Conservation (phyloP, 2,888 invertebrate genomes). For the Anthophora plumipes region DNA sequence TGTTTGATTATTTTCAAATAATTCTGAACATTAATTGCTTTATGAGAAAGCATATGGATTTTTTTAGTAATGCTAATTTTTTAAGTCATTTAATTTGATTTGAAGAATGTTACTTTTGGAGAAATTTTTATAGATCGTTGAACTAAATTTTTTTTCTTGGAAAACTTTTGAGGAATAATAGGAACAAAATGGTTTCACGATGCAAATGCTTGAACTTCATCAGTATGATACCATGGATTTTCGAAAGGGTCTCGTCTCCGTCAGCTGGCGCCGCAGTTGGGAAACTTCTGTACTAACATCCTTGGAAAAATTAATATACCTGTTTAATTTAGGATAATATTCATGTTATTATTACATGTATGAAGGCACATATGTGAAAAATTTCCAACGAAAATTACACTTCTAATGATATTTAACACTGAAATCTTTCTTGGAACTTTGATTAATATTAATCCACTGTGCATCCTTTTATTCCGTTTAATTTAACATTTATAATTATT, state of each 20-base stretch:
- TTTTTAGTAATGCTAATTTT: neutral
- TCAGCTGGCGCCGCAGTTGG: constrained; percentile 69
- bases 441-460: no score
- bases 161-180: neutral
- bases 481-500: no score
- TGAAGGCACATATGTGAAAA: no score
- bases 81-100: neutral
- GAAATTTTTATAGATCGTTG: no score
- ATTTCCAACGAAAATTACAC: no score
- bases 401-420: no score
- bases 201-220: neutral
- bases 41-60: neutral
- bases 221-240: neutral
- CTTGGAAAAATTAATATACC: constrained; percentile 10
- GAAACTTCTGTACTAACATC: constrained; percentile 51
- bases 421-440: no score
- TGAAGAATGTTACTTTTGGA: neutral
- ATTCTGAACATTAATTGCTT: no score
- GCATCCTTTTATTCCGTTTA: no score
- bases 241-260: constrained; percentile 41
- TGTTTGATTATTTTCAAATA: no score
- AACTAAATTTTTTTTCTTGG: neutral
- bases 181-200: neutral
- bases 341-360: no score
- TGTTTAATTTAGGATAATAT: no score